Base-by-base conservation (phyloP, 1,140 invertebrate species). In the Achatina immaculata region DNA sequence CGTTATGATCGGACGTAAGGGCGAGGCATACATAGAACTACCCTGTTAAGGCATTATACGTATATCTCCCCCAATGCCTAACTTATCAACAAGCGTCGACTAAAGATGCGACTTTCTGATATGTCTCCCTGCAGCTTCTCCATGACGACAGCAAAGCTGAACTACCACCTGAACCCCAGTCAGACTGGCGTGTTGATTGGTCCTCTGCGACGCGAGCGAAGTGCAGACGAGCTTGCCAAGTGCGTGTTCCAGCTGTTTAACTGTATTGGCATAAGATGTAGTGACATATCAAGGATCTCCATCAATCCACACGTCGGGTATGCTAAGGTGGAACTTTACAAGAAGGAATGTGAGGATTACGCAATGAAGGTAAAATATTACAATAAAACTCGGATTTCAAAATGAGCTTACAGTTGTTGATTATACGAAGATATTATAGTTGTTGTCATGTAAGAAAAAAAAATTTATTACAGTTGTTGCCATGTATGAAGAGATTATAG, bases 311-410 rank as follows among this genome's bases (percentile, higher is more conserved):
- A 58, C 28, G 38, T n/a, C 11, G 58, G 38, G 7, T 76, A 40
- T 55, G 74, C 74, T 36, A 62, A n/a, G 62, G 74, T 76, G 28
- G 45, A 75, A 16, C n/a, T 75, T n/a, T 34, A 16, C 45, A 7
- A 28, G 24, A 34, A 28, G 7, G 42, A 48, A 7, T 2, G 1
- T 24, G 72, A 75, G 34, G 42, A 28, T 34, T 75, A 55, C 24
- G 72, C 72, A 6, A 6, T 75, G 14, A 51, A 75, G 45, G 69
- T 72, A 40, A 42, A 28, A 11, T 51, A 24, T 24, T 51, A 14
- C 11, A 14, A 11, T 51, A 11, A 51, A 51, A 11, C 24, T 11
- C 24, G 24, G 11, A 51, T 24, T 11, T 51, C 11, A 51, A 51
- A 24, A 11, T 24, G 11, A 14, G 48, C 11, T 14, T 11, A 51